Evolutionary conservation across 2,113 vertebrate genomes (phyloP).

Genomic region (Alaudala cheleensis): DNA sequence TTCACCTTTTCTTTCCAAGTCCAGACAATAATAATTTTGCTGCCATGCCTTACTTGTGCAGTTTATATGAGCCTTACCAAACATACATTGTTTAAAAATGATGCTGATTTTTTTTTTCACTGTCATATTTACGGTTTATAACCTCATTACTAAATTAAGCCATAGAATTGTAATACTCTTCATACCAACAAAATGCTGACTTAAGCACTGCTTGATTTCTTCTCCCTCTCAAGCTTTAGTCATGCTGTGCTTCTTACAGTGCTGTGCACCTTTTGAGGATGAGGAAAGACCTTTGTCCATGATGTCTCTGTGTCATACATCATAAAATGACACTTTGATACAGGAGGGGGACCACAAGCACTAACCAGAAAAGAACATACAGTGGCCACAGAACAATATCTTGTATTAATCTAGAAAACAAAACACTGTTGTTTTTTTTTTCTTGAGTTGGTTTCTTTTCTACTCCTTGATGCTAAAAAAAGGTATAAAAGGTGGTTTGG

Average conservation of each 20-base stretch:
- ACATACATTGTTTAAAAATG: neutral
- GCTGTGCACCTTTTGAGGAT: neutral
- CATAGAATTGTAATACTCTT: neutral
- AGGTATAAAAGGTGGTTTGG: neutral
- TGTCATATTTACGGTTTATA: neutral
- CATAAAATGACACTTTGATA: neutral
- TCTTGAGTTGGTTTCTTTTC: neutral
- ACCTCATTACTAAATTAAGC: neutral
- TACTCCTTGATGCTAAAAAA: neutral
- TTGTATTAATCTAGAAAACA: neutral
- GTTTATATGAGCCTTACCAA: neutral
- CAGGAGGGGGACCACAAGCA: neutral
- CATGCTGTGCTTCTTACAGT: neutral
- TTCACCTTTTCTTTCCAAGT: slow-evolving; percentile 5
- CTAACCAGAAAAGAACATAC: neutral
- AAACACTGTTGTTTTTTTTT: neutral
- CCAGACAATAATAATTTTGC: neutral
- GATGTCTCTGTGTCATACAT: neutral
- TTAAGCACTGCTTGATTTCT: neutral
- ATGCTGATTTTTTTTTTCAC: neutral
- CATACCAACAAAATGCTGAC: neutral
- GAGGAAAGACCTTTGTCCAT: neutral
- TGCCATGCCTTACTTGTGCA: neutral
- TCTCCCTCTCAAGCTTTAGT: neutral
- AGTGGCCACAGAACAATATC: neutral